Conservation (phyloP, 2,797 vertebrate species). For the Propithecus deckenii region DNA sequence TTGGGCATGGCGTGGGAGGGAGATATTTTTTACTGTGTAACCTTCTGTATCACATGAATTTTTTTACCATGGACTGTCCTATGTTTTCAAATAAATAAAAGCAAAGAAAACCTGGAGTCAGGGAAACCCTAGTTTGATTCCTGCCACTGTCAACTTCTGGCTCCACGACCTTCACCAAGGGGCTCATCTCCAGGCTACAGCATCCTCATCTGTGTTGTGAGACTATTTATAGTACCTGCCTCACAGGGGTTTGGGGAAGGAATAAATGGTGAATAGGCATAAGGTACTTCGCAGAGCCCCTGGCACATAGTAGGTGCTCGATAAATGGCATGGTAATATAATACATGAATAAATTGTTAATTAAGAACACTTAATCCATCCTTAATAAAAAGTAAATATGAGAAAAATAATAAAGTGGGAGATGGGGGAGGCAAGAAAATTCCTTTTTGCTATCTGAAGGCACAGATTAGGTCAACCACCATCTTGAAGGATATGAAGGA, state of each 20-base stretch:
- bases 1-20: not conserved
- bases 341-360: not conserved
- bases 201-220: not conserved
- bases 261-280: not conserved
- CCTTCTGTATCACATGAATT: not conserved
- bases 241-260: not conserved
- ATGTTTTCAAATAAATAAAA: constrained; percentile 27
- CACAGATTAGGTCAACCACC: not conserved
- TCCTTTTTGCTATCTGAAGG: not conserved
- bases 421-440: not conserved
- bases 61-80: not conserved
- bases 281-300: not conserved
- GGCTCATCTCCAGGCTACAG: not conserved
- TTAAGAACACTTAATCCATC: not conserved
- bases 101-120: not conserved
- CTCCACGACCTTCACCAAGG: not conserved
- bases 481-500: not conserved
- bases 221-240: not conserved
- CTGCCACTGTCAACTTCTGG: not conserved
- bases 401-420: not conserved
- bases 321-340: not conserved
- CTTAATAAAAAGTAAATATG: not conserved
- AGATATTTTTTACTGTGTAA: not conserved
- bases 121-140: not conserved
- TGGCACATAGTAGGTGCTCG: not conserved